Percentiles rank a stretch among this genome's conserved stretches.
Conservation (phyloP, 2,113 vertebrate genomes). For the Electrona antarctica region DNA sequence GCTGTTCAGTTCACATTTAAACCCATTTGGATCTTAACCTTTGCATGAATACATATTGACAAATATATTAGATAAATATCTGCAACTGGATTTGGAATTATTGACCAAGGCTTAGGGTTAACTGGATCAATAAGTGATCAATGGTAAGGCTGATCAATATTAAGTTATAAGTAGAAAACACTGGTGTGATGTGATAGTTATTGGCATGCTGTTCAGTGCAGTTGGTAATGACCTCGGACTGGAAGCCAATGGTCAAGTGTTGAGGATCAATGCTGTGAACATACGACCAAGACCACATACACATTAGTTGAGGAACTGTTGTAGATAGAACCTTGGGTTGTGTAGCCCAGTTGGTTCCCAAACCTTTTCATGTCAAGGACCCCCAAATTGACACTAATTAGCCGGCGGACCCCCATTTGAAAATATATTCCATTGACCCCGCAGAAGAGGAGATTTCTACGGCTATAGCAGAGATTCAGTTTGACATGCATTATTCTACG, state of each 20-base stretch:
- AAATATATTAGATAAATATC: constrained; percentile 8
- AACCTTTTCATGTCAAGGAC: no score
- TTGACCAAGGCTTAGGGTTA: constrained; percentile 17
- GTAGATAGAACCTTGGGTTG: no score
- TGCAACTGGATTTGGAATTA: not conserved
- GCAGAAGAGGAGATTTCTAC: no score
- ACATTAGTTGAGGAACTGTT: not conserved
- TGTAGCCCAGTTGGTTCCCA: no score
- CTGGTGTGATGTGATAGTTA: constrained; percentile 52
- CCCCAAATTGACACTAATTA: no score
- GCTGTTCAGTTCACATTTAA: no score
- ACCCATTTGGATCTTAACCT: no score
- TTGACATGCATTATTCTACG: no score
- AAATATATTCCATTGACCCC: no score
- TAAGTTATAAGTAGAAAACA: constrained; percentile 38
- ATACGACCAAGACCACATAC: constrained; percentile 5
- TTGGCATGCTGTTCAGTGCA: constrained; percentile 60
- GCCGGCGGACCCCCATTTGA: no score
- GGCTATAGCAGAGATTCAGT: no score
- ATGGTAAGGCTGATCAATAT: constrained; percentile 52
- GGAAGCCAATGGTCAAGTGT: constrained; percentile 37
- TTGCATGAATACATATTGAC: constrained; percentile 9
- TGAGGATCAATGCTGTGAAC: constrained; percentile 58
- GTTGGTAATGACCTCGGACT: constrained; percentile 57
- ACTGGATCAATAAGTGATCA: not conserved